Conservation (phyloP, 2,113 vertebrate genomes). For the Sorex fumeus region DNA sequence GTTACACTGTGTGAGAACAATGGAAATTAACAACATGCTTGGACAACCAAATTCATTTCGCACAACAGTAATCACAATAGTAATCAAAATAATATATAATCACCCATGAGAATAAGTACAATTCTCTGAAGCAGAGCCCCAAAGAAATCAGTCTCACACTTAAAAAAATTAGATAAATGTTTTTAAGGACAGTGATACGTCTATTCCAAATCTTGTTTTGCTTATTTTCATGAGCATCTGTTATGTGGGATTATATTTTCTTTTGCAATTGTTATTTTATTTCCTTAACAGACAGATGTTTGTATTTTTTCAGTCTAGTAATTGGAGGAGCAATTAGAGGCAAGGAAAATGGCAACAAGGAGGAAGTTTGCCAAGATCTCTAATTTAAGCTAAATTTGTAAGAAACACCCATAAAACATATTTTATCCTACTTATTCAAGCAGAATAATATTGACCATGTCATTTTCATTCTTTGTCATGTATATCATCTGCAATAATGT, state of each 20-base stretch:
- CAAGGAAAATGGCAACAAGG: not conserved
- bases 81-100: conserved; percentile 71
- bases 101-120: conserved; percentile 38
- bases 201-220: not conserved
- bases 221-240: conserved; percentile 59
- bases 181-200: conserved; percentile 46
- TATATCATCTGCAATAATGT: no score
- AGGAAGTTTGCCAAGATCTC: conserved; percentile 2
- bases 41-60: conserved; percentile 68
- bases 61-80: conserved; percentile 64
- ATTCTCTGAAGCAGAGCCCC: conserved; percentile 4
- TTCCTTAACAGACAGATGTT: conserved; percentile 26
- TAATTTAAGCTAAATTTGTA: conserved; percentile 11
- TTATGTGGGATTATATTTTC: conserved; percentile 45
- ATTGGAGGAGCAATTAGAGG: not conserved
- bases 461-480: not conserved
- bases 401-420: not conserved
- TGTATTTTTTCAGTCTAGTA: conserved; percentile 14
- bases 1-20: conserved; percentile 50
- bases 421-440: conserved; percentile 16
- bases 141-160: conserved; percentile 31
- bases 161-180: conserved; percentile 29
- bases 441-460: not conserved
- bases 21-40: conserved; percentile 53
- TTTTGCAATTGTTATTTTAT: not conserved